phyloP scores from a whole-genome alignment of 2,113 vertebrate genomes.

The Gallinago paraguaiae region DNA sequence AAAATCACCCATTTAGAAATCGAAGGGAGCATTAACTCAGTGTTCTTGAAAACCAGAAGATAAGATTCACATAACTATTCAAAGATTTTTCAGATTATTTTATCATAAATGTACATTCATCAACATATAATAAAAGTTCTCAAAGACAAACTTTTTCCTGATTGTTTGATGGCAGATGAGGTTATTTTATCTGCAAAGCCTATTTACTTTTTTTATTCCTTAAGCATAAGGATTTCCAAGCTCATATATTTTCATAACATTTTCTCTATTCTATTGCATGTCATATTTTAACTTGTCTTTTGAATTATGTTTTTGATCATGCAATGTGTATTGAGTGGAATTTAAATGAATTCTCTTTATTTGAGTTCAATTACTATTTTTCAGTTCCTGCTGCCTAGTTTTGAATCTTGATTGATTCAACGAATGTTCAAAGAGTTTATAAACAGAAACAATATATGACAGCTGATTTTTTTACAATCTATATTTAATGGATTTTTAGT shows the following conservation, averaged over 20 bases:
- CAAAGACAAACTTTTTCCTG: background rate
- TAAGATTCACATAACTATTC: background rate
- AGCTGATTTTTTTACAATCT: background rate
- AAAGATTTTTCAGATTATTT: background rate
- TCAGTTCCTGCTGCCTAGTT: background rate
- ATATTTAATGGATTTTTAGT: background rate
- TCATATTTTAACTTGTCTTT: background rate
- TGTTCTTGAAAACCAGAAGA: background rate
- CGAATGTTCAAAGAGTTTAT: background rate
- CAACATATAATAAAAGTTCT: background rate
- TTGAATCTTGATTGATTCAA: background rate
- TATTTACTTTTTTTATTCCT: background rate
- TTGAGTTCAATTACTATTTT: background rate
- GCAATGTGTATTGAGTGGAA: background rate
- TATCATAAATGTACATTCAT: background rate
- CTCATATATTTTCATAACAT: background rate
- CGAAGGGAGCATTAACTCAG: background rate
- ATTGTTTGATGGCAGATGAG: background rate
- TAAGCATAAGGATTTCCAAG: background rate
- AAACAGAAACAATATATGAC: background rate
- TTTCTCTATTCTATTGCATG: background rate
- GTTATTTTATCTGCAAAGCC: background rate
- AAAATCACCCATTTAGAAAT: background rate
- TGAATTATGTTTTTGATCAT: background rate
- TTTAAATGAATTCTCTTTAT: background rate